Conservation (phyloP, 2,113 vertebrate genomes). For the Sphaerodactylus townsendi region DNA sequence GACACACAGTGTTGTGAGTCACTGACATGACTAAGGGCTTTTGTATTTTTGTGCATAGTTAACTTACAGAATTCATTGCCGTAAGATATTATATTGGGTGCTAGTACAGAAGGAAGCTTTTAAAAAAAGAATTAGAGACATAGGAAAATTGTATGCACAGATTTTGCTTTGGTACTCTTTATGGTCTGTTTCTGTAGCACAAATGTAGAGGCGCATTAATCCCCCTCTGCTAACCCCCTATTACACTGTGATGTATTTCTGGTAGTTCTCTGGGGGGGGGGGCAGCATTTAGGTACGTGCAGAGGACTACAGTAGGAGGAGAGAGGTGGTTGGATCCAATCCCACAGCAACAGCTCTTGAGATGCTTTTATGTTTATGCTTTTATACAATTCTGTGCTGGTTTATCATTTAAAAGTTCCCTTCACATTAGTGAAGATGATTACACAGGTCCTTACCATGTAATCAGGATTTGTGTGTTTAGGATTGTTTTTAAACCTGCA, state of each 20-base stretch:
- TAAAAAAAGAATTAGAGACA: not conserved
- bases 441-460: not conserved
- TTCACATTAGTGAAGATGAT: not conserved
- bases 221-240: too few relatives aligned
- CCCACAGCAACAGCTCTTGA: not conserved
- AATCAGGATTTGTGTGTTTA: not conserved
- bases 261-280: too few relatives aligned
- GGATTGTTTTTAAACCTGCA: too few relatives aligned
- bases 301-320: too few relatives aligned
- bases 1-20: not conserved
- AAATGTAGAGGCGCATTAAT: too few relatives aligned
- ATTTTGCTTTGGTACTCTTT: not conserved
- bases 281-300: too few relatives aligned
- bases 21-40: conserved; percentile 13
- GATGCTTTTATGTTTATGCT: not conserved
- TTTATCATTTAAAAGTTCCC: not conserved
- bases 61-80: not conserved
- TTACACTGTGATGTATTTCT: too few relatives aligned
- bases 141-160: not conserved
- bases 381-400: not conserved
- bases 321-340: too few relatives aligned
- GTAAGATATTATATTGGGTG: not conserved
- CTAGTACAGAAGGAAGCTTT: not conserved
- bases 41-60: not conserved
- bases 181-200: not conserved